These are phyloP conservation scores for Pantherophis vulpinus DNA, from an alignment of 2,797 vertebrate genomes.

Conservation along the genomic window DNA sequence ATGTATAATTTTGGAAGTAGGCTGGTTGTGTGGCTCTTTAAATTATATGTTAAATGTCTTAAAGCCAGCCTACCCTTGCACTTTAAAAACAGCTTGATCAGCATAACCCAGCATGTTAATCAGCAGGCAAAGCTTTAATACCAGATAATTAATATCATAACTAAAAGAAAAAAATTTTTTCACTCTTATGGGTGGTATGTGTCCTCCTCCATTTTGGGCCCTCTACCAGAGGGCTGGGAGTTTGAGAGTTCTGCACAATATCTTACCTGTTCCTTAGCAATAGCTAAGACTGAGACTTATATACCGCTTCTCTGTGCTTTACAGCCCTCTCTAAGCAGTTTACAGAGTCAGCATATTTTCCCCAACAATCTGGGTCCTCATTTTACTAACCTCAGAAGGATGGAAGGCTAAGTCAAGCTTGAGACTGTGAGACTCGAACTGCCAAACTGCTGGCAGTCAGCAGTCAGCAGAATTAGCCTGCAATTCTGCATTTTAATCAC, in stretches of 20 bases:
- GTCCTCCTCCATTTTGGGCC: not conserved
- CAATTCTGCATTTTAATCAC: not conserved
- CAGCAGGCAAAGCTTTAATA: not conserved
- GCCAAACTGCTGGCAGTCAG: not conserved
- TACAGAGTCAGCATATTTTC: not conserved
- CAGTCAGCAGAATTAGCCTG: not conserved
- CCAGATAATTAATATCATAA: not conserved
- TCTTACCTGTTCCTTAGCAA: not conserved
- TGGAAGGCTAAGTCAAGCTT: not conserved
- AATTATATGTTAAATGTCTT: not conserved
- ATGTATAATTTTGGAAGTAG: not conserved
- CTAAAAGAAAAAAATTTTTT: not conserved
- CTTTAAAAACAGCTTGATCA: not conserved
- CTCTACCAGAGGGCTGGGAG: not conserved
- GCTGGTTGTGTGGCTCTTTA: not conserved
- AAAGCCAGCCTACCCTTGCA: not conserved
- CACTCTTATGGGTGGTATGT: not conserved
- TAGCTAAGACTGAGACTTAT: not conserved
- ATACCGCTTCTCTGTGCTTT: not conserved
- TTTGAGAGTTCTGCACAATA: not conserved
- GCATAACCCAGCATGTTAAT: not conserved
- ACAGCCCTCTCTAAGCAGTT: not conserved
- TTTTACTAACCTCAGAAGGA: not conserved
- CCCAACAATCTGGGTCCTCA: not conserved
- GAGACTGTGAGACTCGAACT: not conserved